A percentile compares a stretch with the other conserved stretches of the same genome.
These are phyloP conservation scores for Adelphocoris suturalis DNA, from an alignment of 2,888 invertebrate genomes.

Conservation along the genomic window DNA sequence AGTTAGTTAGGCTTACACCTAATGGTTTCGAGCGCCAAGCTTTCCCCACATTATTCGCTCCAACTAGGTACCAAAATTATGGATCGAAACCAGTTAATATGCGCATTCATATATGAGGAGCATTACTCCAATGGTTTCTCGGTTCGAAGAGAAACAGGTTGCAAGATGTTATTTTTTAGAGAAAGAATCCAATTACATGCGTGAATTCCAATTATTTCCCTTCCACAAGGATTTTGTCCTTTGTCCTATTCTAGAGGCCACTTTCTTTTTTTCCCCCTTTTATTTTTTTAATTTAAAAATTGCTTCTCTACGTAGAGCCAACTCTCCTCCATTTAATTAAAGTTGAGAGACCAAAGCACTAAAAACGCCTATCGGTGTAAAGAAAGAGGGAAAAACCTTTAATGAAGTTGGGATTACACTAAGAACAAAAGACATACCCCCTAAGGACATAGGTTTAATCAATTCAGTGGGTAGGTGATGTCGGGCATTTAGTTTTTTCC, in stretches of 20 bases:
- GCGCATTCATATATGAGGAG: too few species aligned
- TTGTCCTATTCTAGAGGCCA: background rate
- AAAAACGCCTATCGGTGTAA: constrained; percentile 38
- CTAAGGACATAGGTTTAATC: constrained; percentile 20
- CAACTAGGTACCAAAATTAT: too few species aligned
- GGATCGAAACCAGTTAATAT: too few species aligned
- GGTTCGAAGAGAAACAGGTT: too few species aligned
- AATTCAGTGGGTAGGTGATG: background rate
- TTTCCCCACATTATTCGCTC: too few species aligned
- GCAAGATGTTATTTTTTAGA: too few species aligned
- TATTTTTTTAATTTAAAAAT: constrained; percentile 5
- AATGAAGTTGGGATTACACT: constrained; percentile 41
- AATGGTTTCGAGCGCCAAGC: too few species aligned
- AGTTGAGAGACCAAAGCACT: constrained; percentile 5
- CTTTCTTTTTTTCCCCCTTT: background rate
- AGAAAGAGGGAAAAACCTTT: constrained; percentile 32
- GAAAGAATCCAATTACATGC: constrained; percentile 1
- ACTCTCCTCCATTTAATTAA: constrained; percentile 48
- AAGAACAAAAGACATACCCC: constrained; percentile 25
- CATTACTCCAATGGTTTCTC: too few species aligned
- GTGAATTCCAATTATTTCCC: background rate
- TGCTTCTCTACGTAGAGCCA: constrained; percentile 14
- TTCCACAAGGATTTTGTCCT: background rate
- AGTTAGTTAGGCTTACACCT: too few species aligned
- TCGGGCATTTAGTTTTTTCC: too few species aligned